Percentiles rank a stretch among this genome's conserved stretches.
Conservation (phyloP, 2,113 vertebrate species). For the Anarhynchus alexandrinus region DNA sequence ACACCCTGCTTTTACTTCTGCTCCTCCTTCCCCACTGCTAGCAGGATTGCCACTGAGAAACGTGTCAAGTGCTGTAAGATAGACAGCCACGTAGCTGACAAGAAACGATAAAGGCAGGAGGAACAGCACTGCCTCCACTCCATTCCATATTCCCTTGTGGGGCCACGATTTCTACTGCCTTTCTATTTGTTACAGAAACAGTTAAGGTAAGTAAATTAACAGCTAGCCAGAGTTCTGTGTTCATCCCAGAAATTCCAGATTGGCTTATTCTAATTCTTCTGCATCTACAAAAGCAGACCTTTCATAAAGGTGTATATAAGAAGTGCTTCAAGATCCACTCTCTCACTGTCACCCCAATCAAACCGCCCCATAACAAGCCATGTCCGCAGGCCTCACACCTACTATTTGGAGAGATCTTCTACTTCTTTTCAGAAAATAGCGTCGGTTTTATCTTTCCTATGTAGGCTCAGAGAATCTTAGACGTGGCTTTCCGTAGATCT, state of each 20-base stretch:
- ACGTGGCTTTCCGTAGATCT: not conserved
- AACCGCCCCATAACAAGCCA: not conserved
- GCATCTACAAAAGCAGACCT: not conserved
- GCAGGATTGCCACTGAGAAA: not conserved
- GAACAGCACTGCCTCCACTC: not conserved
- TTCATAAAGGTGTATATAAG: not conserved
- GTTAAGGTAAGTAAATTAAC: not conserved
- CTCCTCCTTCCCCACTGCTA: not conserved
- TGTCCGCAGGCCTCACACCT: accelerated
- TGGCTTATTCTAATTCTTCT: not conserved
- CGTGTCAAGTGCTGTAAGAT: not conserved
- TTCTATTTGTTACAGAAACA: not conserved
- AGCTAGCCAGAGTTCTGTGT: not conserved
- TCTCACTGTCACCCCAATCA: not conserved
- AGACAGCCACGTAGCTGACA: accelerated
- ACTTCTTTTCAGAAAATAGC: not conserved
- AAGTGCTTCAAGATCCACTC: not conserved
- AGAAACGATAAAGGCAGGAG: not conserved
- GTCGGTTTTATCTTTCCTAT: not conserved
- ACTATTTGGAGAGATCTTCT: not conserved
- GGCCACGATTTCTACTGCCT: not conserved
- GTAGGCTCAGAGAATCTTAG: not conserved
- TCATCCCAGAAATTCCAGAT: not conserved
- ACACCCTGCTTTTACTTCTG: not conserved
- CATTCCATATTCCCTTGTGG: not conserved